Percentiles rank a stretch among this genome's conserved stretches.
These are phyloP conservation scores for Spheniscus humboldti DNA, from an alignment of 2,797 vertebrate genomes.

Conservation along the genomic window DNA sequence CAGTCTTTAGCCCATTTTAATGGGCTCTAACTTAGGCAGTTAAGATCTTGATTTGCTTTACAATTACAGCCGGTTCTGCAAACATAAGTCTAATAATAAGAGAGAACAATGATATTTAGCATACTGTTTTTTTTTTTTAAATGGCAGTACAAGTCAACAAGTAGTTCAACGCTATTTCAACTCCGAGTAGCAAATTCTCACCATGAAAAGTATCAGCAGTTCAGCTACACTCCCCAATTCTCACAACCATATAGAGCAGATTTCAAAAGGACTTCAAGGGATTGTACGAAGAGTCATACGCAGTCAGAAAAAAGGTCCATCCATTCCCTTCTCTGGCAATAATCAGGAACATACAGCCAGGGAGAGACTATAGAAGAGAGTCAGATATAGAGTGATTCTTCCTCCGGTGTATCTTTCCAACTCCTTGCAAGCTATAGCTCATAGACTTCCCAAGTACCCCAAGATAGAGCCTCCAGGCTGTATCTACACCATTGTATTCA, in stretches of 20 bases:
- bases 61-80: neutral
- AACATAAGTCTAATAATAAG: neutral
- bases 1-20: neutral
- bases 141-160: neutral
- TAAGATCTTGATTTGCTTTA: neutral
- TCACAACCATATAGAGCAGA: neutral
- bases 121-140: neutral
- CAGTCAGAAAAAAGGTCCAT: neutral
- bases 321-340: neutral
- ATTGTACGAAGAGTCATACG: neutral
- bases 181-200: neutral
- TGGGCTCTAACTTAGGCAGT: neutral
- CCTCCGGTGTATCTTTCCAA: neutral
- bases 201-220: neutral
- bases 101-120: constrained; percentile 2
- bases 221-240: neutral
- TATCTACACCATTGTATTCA: neutral
- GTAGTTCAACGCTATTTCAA: neutral
- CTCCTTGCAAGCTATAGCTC: neutral
- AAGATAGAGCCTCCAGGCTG: neutral
- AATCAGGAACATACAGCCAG: neutral
- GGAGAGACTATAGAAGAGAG: neutral
- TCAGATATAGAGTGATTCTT: neutral
- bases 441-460: neutral
- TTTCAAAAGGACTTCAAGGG: neutral